Evolutionary conservation across 2,888 invertebrate species (phyloP), one percentile per base, ranked within the genome.

Genomic region (Drosophila limbata): DNA sequence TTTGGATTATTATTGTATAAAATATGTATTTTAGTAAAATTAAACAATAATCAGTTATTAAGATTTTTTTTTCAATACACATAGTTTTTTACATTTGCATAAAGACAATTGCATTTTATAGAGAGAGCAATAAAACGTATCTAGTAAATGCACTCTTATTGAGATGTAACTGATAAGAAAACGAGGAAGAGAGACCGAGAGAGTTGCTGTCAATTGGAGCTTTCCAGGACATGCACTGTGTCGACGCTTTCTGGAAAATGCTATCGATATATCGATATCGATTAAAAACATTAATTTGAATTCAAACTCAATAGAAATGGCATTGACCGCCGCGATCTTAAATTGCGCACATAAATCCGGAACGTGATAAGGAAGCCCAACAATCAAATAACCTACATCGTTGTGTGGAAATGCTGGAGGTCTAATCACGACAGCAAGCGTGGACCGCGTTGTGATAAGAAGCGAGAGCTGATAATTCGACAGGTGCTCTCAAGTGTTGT

Each of bases 361-460:
- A 51, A 28, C 10, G n/a, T 31, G 59, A 35, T 56, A 55, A 57
- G 55, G 8, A 13, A 17, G 3, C 11, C 47, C 19, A 28, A 4
- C 50, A 50, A 21, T 5, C 11, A 19, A 37, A 28, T 45, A 52
- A 40, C 13, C 42, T 47, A 11, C 9, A 9, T n/a, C 31, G 21
- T 9, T 45, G 25, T 56, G 15, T 17, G 13, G 39, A 31, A 40
- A 3, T 28, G 17, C 52, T 53, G 35, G 28, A 17, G 25, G 9
- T 33, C 50, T 67, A 51, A 67, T 51, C 67, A 64, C 45, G 51
- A 25, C 52, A n/a, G 21, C 17, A 33, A 11, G 42, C 48, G 62
- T 55, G 67, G 67, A 62, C 55, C 55, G 37, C 9, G 6, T n/a
- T 9, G 9, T 40, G 76, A 75, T 70, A 74, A 74, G 65, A 42